Evolutionary conservation across 2,888 invertebrate species (phyloP), one percentile per base, ranked within the genome.

Genomic region (Byasa hedistus): DNA sequence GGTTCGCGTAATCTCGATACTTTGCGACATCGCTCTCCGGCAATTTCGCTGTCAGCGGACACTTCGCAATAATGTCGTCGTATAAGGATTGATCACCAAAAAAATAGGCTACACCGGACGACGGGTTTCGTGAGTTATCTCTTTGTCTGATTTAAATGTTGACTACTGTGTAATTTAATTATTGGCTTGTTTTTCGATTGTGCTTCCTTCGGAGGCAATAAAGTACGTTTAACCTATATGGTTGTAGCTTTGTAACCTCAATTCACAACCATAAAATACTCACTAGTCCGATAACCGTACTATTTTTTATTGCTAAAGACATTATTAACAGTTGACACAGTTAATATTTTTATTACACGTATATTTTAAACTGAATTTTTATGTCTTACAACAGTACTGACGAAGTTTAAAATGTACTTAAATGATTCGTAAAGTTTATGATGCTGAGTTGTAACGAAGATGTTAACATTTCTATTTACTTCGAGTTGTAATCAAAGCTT

Each of bases 1-100:
- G 22, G 59, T 24, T 24, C 36, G 56, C 68, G 69, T 68, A 69
- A 68, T 70, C 68, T 69, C 71, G 65, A 55, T 52, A 27, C 66
- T 69, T 75, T 76, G 72, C 72, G 67, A 75, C 73, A 74, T 66
- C 61, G 57, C 61, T 70, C 71, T 70, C 70, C 61, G 70, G 70
- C 69, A 71, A 70, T 72, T 70, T 68, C 58, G 64, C 59, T 57
- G 70, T 60, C 68, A 22, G 55, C 52, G 52, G 65, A 51, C 61
- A 55, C 61, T 65, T 36, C 61, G 69, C 64, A 69, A 70, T 69
- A 66, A 70, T 62, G 57, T 62, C 58, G 52, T 23, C 64, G 27
- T 32, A 51, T 60, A 66, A 56, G 66, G 63, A 64, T 65, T 69
- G 61, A 68, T 68, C 69, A 62, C 62, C 59, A 48, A 62, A 65